Evolutionary conservation across 1,140 invertebrate genomes (phyloP), one percentile per base, ranked within the genome.

Genomic region (Neodiprion lecontei): DNA sequence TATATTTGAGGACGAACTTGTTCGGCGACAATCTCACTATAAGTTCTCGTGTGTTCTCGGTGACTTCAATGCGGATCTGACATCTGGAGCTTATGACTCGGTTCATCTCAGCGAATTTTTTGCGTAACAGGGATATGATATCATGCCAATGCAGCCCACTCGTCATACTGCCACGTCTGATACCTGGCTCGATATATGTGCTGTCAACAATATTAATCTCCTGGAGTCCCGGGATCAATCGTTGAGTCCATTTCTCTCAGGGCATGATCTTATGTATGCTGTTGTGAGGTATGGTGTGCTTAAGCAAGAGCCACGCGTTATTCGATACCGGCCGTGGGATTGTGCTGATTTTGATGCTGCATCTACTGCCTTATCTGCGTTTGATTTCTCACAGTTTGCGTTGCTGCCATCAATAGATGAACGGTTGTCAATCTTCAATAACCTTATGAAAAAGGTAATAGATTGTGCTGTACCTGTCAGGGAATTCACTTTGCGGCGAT

Each of bases 71-170:
- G 67, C 67, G 21, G 67, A 68, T 17, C 67, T 68, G 10, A 9
- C 17, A 10, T 68, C 67, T 21, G n/a, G 17, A 9, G 10, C 67
- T 21, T 68, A 68, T 17, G 67, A 68, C 17, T 9, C 67, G 9
- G 11, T 9, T 68, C 67, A 68, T 68, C 67, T 68, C n/a, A 17
- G 67, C 9, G 28, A 40, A 10, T 68, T 68, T 68, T 17, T 68
- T 21, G 17, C 67, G 28, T 11, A 9, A 11, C 67, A 68, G 28
- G 67, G 1, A 10, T 17, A 11, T 21, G 9, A 68, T 68, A 9
- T 68, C 9, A 17, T 68, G 10, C 67, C 67, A 40, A 21, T 21
- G 17, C 17, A 21, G 17, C 17, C 17, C 17, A 21, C 17, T 21
- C 17, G 1, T 21, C 17, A 21, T 21, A 21, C 17, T 21, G 17